These are phyloP conservation scores for Cyphomyrmex costatus DNA, from an alignment of 1,140 invertebrate species.

Conservation along the genomic window DNA sequence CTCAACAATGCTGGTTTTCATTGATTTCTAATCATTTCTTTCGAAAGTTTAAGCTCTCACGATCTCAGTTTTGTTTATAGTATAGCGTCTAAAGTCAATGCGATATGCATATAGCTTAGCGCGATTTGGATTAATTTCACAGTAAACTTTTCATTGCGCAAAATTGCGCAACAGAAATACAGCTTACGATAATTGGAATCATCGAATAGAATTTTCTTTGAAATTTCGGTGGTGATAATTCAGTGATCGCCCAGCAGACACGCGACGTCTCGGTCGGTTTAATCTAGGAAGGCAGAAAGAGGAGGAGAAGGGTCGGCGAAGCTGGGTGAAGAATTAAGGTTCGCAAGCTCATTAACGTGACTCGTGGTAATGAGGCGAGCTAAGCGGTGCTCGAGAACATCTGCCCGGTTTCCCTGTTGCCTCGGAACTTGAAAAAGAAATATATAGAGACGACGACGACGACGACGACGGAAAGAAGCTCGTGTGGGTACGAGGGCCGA, in stretches of 20 bases:
- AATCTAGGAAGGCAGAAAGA: conserved; percentile 31
- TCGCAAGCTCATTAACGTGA: conserved; percentile 77
- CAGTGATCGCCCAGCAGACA: conserved; percentile 34
- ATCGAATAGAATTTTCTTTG: background rate
- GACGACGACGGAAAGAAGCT: conserved; percentile 26
- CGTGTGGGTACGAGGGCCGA: background rate
- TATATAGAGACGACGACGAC: conserved; percentile 12
- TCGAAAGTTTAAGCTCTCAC: background rate
- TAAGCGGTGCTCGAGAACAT: conserved; percentile 70
- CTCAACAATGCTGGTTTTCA: background rate
- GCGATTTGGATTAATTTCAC: background rate
- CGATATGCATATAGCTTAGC: background rate
- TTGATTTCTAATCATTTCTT: conserved; percentile 1
- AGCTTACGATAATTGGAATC: background rate
- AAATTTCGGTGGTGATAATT: conserved; percentile 43
- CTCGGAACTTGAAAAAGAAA: conserved; percentile 36
- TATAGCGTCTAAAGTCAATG: background rate
- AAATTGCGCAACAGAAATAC: background rate
- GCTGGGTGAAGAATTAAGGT: conserved; percentile 71
- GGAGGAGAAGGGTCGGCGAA: conserved; percentile 27
- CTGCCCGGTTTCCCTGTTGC: conserved; percentile 69
- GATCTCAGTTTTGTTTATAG: background rate
- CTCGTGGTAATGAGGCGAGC: conserved; percentile 73
- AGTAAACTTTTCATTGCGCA: background rate
- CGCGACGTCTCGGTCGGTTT: conserved; percentile 60